Evolutionary conservation across 2,888 invertebrate genomes (phyloP).

Genomic region (Biston stratarius): DNA sequence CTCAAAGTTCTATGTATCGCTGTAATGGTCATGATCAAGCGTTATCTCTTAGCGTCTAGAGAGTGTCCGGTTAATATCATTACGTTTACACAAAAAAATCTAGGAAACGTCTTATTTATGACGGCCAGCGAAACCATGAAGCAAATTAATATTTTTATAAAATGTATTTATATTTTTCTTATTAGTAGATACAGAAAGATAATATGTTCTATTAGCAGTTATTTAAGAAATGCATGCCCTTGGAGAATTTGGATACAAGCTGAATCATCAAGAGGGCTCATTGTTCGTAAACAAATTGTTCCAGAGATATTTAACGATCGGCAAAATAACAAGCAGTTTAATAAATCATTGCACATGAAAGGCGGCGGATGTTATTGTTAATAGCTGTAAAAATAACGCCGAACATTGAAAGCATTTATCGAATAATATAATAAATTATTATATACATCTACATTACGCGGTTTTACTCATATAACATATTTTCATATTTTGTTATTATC

Average conservation of each 20-base stretch:
- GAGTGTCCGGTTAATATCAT: too few relatives aligned
- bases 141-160: too few relatives aligned
- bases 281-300: constrained; percentile 59
- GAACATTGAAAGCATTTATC: constrained; percentile 21
- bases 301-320: constrained; percentile 52
- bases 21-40: too few relatives aligned
- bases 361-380: constrained; percentile 35
- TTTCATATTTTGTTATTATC: neutral
- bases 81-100: too few relatives aligned
- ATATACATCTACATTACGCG: neutral
- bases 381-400: constrained; percentile 30
- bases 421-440: constrained; percentile 20
- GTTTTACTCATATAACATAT: neutral
- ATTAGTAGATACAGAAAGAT: too few relatives aligned
- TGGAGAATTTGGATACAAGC: constrained; percentile 31
- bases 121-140: too few relatives aligned
- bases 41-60: too few relatives aligned
- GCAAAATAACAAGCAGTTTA: constrained; percentile 43
- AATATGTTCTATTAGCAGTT: neutral
- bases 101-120: too few relatives aligned
- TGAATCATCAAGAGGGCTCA: constrained; percentile 50
- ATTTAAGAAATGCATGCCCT: constrained; percentile 6
- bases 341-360: constrained; percentile 45
- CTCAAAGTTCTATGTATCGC: too few relatives aligned
- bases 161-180: too few relatives aligned